phyloP scores from a whole-genome alignment of 2,888 invertebrate species.

The Perizoma flavofasciatum region DNA sequence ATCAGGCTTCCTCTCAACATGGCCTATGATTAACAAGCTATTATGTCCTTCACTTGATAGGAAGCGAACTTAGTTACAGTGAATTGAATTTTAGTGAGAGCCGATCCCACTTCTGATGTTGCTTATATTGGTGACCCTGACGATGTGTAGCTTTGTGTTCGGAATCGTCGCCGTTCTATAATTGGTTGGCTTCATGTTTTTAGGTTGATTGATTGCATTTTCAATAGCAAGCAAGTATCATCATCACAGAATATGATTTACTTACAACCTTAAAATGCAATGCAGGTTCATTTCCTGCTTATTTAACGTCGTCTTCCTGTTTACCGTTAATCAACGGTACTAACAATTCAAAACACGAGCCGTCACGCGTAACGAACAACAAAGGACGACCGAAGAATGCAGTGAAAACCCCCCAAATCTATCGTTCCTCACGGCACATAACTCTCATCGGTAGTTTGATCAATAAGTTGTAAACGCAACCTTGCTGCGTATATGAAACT shows the following conservation, averaged over 20 bases:
- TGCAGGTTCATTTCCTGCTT: constrained; percentile 16
- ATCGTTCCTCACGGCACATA: neutral
- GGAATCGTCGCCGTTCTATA: too few species aligned
- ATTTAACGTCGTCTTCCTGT: constrained; percentile 21
- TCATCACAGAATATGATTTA: too few species aligned
- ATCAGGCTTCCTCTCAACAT: constrained; percentile 18
- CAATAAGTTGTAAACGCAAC: constrained; percentile 2
- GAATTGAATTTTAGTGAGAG: neutral
- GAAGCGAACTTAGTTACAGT: constrained; percentile 3
- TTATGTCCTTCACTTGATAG: constrained; percentile 10
- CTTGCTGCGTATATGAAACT: neutral
- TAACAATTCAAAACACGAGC: constrained; percentile 24
- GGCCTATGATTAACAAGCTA: constrained; percentile 12
- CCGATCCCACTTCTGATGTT: neutral
- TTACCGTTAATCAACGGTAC: constrained; percentile 3
- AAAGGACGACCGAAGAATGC: constrained; percentile 21
- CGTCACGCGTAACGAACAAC: constrained; percentile 14
- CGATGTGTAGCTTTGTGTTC: too few species aligned
- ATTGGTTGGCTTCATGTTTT: too few species aligned
- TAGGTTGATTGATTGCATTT: too few species aligned
- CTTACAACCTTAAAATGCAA: neutral
- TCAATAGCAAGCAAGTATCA: too few species aligned
- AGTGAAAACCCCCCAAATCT: neutral
- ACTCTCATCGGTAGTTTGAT: constrained; percentile 2
- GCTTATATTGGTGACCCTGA: neutral